Percentiles rank a stretch among this genome's conserved stretches.
These are phyloP conservation scores for Microcebus ravelobensis DNA, from an alignment of 2,113 vertebrate species.

Conservation along the genomic window DNA sequence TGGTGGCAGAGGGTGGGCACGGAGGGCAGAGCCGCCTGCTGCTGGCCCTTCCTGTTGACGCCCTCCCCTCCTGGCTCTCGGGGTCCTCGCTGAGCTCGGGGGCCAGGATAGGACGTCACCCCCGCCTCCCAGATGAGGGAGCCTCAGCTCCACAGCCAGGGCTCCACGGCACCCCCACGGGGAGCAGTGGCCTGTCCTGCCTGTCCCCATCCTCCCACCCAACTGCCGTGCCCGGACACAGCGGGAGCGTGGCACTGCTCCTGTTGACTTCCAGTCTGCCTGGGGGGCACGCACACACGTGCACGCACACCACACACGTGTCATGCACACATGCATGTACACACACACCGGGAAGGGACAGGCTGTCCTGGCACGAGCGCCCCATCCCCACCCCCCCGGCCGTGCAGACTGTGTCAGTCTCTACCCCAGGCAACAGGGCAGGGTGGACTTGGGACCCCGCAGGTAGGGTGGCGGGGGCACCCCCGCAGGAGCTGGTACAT, in stretches of 20 bases:
- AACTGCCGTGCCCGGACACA: rapidly evolving
- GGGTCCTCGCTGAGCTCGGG: not conserved
- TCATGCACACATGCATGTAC: rapidly evolving
- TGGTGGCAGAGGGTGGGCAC: not conserved
- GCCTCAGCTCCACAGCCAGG: rapidly evolving
- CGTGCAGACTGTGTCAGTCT: rapidly evolving
- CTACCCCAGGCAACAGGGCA: not conserved
- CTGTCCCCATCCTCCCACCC: not conserved
- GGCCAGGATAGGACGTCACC: rapidly evolving
- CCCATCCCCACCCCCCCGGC: too few relatives aligned
- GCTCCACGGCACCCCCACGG: not conserved
- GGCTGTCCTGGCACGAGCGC: rapidly evolving
- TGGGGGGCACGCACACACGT: not conserved
- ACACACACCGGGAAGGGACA: not conserved
- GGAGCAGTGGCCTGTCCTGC: rapidly evolving
- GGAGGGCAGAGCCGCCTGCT: not conserved
- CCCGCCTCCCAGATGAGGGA: not conserved
- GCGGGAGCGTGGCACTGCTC: rapidly evolving
- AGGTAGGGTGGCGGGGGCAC: rapidly evolving
- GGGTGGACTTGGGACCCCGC: not conserved
- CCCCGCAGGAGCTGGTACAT: not conserved
- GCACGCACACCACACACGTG: not conserved
- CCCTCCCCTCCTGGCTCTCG: rapidly evolving
- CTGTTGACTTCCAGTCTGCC: not conserved
- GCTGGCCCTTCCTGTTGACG: not conserved